Conservation (phyloP, 1,140 invertebrate genomes). For the Nephotettix cincticeps region DNA sequence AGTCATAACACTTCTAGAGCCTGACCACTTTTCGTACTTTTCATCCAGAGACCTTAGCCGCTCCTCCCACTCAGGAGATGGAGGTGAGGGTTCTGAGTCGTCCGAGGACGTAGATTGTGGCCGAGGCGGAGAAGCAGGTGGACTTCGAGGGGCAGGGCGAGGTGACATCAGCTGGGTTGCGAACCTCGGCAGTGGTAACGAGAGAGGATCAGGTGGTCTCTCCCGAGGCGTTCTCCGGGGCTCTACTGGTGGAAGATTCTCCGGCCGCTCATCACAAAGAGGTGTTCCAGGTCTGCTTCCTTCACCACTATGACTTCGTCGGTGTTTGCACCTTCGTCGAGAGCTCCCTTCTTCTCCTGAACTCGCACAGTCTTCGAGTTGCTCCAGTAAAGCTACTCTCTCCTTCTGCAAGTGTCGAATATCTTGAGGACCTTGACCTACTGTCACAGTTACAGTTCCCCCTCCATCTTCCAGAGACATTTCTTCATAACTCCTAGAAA, state of each 20-base stretch:
- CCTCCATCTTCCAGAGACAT: slow-evolving; percentile 29
- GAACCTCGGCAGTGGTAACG: slow-evolving; percentile 80
- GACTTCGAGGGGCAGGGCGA: slow-evolving; percentile 36
- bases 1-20: slow-evolving; percentile 59
- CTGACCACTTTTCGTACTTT: slow-evolving; percentile 89
- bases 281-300: slow-evolving; percentile 78
- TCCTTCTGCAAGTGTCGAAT: slow-evolving; percentile 70
- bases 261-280: slow-evolving; percentile 77
- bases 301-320: slow-evolving; percentile 49
- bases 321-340: slow-evolving; percentile 48
- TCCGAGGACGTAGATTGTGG: slow-evolving; percentile 39
- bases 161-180: slow-evolving; percentile 62
- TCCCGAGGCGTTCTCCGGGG: slow-evolving; percentile 59
- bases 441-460: slow-evolving; percentile 28
- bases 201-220: slow-evolving; percentile 64
- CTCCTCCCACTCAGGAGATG: slow-evolving; percentile 63
- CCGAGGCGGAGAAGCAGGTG: slow-evolving; percentile 36
- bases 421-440: slow-evolving; percentile 50
- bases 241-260: slow-evolving; percentile 69
- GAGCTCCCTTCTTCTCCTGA: slow-evolving; percentile 53
- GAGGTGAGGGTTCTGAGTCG: slow-evolving; percentile 47
- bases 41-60: slow-evolving; percentile 86
- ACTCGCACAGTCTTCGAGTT: slow-evolving; percentile 69
- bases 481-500: slow-evolving; percentile 41
- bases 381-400: slow-evolving; percentile 65